Evolutionary conservation across 2,797 vertebrate species (phyloP), one percentile per base, ranked within the genome.

Genomic region (Calcarius lapponicus): DNA sequence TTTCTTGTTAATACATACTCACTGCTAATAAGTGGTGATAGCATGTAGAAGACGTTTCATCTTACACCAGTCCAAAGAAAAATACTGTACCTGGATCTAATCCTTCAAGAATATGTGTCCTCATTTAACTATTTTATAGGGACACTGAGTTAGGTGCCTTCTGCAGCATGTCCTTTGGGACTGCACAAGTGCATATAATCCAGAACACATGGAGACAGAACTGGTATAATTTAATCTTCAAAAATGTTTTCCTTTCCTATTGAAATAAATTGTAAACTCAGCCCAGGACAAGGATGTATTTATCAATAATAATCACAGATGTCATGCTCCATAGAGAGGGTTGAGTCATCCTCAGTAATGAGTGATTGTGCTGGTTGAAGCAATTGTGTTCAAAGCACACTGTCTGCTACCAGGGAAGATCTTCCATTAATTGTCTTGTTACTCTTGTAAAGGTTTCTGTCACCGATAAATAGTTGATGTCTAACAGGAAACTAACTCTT

Each of bases 221-320:
- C 32, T 48, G 58, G 24, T 71, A 8, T 88, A 92, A 94, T 96
- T 90, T 79, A 90, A 95, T 96, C 58, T 80, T 88, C 16, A 60
- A 14, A 90, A 91, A 86, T 24, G 25, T 47, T 67, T 84, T 80
- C 73, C 58, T 66, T 58, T 90, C 56, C 50, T 82, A 32, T 81
- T 88, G 72, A 79, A 92, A 90, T 84, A 73, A 74, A 89, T 65
- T 65, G 42, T 80, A 73, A 80, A 58, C 60, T 85, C 57, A 53
- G 65, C 32, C 57, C 36, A 69, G 82, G 53, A 78, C 36, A 61
- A 78, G 57, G 58, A 89, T 53, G 36, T 61, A 78, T 90, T 90
- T 89, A 62, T 93, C 92, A 89, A 67, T 92, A 84, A 76, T 90
- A 74, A 87, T 85, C 57, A 67, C 34, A 80, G 78, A 76, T 88